Evolutionary conservation across 2,797 vertebrate genomes (phyloP), one percentile per base, ranked within the genome.

Genomic region (Melanogrammus aeglefinus): DNA sequence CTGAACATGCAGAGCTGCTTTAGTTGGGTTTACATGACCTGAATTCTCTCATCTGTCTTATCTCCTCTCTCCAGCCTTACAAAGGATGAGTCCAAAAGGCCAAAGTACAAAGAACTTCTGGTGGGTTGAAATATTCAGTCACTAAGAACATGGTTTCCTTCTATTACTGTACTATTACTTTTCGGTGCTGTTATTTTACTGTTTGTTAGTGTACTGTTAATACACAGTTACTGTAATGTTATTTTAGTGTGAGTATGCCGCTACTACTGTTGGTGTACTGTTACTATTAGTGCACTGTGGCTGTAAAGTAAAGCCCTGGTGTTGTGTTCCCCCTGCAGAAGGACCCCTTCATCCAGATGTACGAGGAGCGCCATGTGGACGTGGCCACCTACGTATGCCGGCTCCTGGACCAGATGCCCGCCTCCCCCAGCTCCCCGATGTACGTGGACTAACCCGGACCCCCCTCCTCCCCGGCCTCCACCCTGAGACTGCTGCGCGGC

Each of bases 21-120:
- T n/a, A 63, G 51, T 63, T n/a, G 51, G 16, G 18, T 63, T 21
- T 10, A 63, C 57, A 63, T 63, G 57, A n/a, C 9, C 57, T 63
- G 14, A 44, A 63, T 63, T 63, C 21, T 29, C 69, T 71, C 29
- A 0, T 35, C 75, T 78, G 0, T 57, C 41, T 0, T 75, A 63
- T 39, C 63, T 71, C 44, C 36, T 69, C 72, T 78, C 86, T 86
- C 41, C 75, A 99, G 97, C 96, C 97, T 98, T 96, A 98, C 97
- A 74, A 99, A 99, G 95, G 97, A 98, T 70, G 97, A 99, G 87
- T 99, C 97, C 78, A 98, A 97, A 95, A 97, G 97, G 96, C 97
- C 97, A 95, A 99, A 99, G 95, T 99, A 99, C 95, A 97, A 96
- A 92, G 97, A 99, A 92, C 96, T 99, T 91, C 95, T 99, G 96